A percentile compares a stretch with the other conserved stretches of the same genome.
Conservation (phyloP, 2,888 invertebrate species). For the Xylota segnis region DNA sequence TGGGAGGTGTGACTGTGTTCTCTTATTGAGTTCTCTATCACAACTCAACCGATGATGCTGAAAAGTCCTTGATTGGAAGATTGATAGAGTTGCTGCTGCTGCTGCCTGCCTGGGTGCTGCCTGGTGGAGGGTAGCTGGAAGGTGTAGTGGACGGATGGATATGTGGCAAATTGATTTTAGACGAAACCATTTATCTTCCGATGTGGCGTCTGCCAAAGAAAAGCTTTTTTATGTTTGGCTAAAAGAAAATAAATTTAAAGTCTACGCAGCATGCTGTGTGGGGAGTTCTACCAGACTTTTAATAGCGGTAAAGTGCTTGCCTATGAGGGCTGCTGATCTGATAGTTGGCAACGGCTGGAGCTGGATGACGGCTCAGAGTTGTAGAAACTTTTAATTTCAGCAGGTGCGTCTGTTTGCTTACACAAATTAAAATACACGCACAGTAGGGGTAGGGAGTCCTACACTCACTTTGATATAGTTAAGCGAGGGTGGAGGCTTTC, state of each 20-base stretch:
- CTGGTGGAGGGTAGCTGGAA: not conserved
- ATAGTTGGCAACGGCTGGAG: not conserved
- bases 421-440: no score
- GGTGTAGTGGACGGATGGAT: slow-evolving; percentile 10
- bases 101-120: no score
- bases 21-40: slow-evolving; percentile 49
- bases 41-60: slow-evolving; percentile 1
- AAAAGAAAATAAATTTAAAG: slow-evolving; percentile 5
- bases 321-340: no score
- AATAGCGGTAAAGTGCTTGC: not conserved
- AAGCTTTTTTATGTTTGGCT: not conserved
- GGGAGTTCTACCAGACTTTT: not conserved
- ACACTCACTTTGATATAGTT: no score
- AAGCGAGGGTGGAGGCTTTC: no score
- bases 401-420: no score
- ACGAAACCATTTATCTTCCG: slow-evolving; percentile 67
- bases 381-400: not conserved
- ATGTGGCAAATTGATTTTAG: slow-evolving; percentile 69
- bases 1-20: slow-evolving; percentile 21
- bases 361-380: not conserved
- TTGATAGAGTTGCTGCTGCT: slow-evolving; percentile 44
- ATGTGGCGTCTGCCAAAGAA: slow-evolving; percentile 32
- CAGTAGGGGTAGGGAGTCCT: no score
- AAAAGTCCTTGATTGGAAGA: slow-evolving; percentile 61
- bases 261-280: not conserved